Evolutionary conservation across 2,888 invertebrate species (phyloP).

Genomic region (Pharmacophagus antenor): DNA sequence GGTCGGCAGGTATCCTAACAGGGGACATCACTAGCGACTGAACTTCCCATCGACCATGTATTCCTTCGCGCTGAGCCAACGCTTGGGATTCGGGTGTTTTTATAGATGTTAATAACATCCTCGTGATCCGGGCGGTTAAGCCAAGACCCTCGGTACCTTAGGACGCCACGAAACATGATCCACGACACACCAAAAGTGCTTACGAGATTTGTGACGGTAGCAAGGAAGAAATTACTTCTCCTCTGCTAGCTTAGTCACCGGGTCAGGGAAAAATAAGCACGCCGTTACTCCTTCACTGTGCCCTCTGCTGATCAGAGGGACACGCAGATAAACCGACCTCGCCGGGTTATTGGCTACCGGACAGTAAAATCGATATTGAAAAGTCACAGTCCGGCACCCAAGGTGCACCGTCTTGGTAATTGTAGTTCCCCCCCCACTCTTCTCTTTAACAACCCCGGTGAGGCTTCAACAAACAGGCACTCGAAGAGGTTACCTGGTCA

Average conservation of each 20-base stretch:
- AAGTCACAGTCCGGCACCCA: too few species aligned
- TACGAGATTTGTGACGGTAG: too few species aligned
- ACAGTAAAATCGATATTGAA: too few species aligned
- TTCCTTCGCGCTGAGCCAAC: background rate
- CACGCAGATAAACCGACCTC: too few species aligned
- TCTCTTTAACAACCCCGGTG: too few species aligned
- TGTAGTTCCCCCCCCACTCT: too few species aligned
- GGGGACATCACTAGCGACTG: constrained; percentile 7
- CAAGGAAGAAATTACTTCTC: background rate
- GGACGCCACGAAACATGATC: background rate
- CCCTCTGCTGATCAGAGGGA: background rate
- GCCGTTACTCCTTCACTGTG: background rate
- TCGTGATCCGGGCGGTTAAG: background rate
- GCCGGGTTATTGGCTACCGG: too few species aligned
- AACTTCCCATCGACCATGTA: constrained; percentile 1
- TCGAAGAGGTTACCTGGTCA: too few species aligned
- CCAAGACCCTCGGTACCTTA: background rate
- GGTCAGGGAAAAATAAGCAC: background rate
- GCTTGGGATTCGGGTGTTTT: constrained; percentile 3
- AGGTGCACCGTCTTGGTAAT: too few species aligned
- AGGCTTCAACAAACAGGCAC: too few species aligned
- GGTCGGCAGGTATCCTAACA: background rate
- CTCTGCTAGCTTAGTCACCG: background rate
- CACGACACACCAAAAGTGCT: background rate
- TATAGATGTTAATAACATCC: background rate